phyloP scores from a whole-genome alignment of 2,888 invertebrate genomes.

The Liposcelis brunnea region DNA sequence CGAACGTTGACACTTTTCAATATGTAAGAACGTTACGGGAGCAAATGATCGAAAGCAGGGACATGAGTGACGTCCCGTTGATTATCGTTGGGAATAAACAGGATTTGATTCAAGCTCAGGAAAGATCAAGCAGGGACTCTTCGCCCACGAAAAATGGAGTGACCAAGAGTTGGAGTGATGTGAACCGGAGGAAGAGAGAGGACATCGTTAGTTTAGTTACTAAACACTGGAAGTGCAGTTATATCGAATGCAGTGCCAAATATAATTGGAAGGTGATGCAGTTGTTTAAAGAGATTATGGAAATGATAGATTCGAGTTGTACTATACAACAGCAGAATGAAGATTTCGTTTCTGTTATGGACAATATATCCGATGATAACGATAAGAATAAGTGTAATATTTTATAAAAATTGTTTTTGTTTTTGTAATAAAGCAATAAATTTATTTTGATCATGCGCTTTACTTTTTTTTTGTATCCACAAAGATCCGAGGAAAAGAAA shows the following conservation, averaged over 20 bases:
- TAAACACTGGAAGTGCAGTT: constrained; percentile 91
- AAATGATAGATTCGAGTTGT: constrained; percentile 47
- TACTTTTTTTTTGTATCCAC: no score
- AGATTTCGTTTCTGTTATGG: constrained; percentile 25
- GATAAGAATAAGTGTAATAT: constrained; percentile 31
- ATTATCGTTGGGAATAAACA: constrained; percentile 90
- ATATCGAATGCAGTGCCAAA: constrained; percentile 88
- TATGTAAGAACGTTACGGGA: constrained; percentile 80
- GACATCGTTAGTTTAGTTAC: constrained; percentile 82
- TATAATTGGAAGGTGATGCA: constrained; percentile 78
- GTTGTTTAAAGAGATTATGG: constrained; percentile 69
- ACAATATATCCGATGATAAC: constrained; percentile 36
- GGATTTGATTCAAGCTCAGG: constrained; percentile 38
- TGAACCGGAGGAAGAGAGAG: constrained; percentile 32
- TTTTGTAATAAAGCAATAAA: no score
- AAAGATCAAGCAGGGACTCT: not conserved
- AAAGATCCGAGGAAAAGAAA: no score
- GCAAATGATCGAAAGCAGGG: constrained; percentile 81
- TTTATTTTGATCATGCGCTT: no score
- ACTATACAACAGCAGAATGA: constrained; percentile 1
- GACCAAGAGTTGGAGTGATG: constrained; percentile 45
- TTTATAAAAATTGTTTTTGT: not conserved
- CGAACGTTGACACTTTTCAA: constrained; percentile 78
- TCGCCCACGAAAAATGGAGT: constrained; percentile 42
- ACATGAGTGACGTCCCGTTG: constrained; percentile 74